Percentiles rank a stretch among this genome's conserved stretches.
phyloP scores from a whole-genome alignment of 1,140 invertebrate genomes.

The Catajapyx aquilonaris region DNA sequence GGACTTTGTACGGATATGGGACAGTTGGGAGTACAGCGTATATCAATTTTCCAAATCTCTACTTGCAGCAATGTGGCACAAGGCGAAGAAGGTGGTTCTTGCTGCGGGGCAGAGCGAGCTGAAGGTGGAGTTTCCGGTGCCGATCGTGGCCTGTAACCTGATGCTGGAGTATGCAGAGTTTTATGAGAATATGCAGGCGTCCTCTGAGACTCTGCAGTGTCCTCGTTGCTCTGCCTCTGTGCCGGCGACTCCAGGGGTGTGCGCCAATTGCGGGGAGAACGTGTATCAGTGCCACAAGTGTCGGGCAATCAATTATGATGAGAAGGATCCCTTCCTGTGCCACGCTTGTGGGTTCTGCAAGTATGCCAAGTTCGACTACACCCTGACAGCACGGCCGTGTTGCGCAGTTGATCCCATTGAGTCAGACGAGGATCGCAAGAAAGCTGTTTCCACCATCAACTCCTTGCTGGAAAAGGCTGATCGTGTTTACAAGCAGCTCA shows the following conservation, averaged over 20 bases:
- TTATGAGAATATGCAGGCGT: constrained; percentile 71
- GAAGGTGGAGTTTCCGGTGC: constrained; percentile 86
- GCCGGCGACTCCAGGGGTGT: constrained; percentile 90
- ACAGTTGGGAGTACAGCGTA: too few relatives aligned
- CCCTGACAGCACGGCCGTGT: constrained; percentile 67
- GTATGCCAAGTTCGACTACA: constrained; percentile 98
- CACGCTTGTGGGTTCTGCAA: constrained; percentile 98
- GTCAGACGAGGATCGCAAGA: constrained; percentile 88
- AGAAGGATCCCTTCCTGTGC: constrained; percentile 96
- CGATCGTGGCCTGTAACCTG: constrained; percentile 93
- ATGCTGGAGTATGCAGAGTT: constrained; percentile 98
- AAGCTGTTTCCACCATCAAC: constrained; percentile 80
- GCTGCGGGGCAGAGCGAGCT: constrained; percentile 84
- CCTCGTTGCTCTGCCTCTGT: constrained; percentile 89
- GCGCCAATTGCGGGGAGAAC: constrained; percentile 94
- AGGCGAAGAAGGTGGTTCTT: constrained; percentile 74
- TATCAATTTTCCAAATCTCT: too few relatives aligned
- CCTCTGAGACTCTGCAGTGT: constrained; percentile 82
- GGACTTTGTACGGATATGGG: too few relatives aligned
- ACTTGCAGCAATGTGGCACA: constrained; percentile 93
- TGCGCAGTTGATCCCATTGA: constrained; percentile 94
- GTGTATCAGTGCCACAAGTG: constrained; percentile 98
- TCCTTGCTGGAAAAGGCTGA: constrained; percentile 82
- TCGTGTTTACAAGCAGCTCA: constrained; percentile 73
- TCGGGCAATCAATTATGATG: constrained; percentile 94